phyloP scores from a whole-genome alignment of 2,888 invertebrate species.

The Perdita meconis region DNA sequence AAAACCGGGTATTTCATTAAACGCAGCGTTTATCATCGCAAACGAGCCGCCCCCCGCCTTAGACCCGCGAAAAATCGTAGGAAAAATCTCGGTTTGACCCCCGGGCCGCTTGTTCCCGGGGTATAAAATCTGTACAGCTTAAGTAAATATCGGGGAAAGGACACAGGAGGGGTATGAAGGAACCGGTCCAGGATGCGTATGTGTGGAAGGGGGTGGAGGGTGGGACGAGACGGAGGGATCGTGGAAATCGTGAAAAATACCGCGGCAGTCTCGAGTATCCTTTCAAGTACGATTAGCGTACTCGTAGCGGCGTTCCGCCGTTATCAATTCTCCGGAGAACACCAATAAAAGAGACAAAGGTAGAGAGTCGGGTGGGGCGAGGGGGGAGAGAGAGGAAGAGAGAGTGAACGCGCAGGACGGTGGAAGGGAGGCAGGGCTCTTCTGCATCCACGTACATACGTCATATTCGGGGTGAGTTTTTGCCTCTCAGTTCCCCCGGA shows the following conservation, averaged over 20 bases:
- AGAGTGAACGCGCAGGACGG: too few relatives aligned
- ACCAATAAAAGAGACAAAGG: conserved; percentile 80
- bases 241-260: conserved; percentile 74
- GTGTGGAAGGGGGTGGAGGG: conserved; percentile 20
- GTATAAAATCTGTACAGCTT: conserved; percentile 62
- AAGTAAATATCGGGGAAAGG: conserved; percentile 69
- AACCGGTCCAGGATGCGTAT: conserved; percentile 24
- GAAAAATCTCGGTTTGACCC: conserved; percentile 66
- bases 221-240: conserved; percentile 51
- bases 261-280: conserved; percentile 75
- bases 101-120: conserved; percentile 52
- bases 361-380: conserved; percentile 59
- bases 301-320: conserved; percentile 73
- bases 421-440: conserved; percentile 55
- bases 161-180: conserved; percentile 49
- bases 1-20: conserved; percentile 56
- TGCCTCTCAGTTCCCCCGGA: conserved; percentile 59
- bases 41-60: conserved; percentile 40
- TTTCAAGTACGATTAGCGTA: conserved; percentile 75
- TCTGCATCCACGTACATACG: conserved; percentile 71
- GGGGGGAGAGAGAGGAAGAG: conserved; percentile 61
- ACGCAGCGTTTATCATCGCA: conserved; percentile 50
- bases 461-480: conserved; percentile 67
- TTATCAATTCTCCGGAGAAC: conserved; percentile 79
- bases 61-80: conserved; percentile 27